Conservation (phyloP, 1,140 invertebrate species). For the Microplitis demolitor region DNA sequence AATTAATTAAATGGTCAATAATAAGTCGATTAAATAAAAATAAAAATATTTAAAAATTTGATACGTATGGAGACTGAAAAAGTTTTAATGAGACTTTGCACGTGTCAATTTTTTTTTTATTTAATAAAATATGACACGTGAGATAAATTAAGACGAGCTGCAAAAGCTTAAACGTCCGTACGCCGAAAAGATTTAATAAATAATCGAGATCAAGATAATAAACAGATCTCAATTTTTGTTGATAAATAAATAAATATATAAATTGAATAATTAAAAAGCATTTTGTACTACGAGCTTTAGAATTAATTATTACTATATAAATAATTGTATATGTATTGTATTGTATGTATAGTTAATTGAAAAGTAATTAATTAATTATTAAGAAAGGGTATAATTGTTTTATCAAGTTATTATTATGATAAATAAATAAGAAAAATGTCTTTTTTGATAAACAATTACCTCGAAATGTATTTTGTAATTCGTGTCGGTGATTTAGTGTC, state of each 20-base stretch:
- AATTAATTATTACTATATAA: background rate
- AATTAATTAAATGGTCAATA: background rate
- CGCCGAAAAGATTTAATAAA: too few species aligned
- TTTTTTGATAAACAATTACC: background rate
- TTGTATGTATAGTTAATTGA: conserved; percentile 32
- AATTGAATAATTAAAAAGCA: conserved; percentile 2
- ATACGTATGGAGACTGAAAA: too few species aligned
- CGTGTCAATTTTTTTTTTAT: too few species aligned
- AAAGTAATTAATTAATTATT: background rate
- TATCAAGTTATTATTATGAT: background rate
- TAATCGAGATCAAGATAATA: too few species aligned
- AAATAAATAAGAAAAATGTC: background rate
- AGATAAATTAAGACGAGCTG: too few species aligned
- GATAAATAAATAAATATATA: background rate
- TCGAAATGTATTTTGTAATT: too few species aligned
- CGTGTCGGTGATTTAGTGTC: too few species aligned
- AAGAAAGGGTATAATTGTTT: background rate
- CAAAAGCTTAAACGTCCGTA: too few species aligned
- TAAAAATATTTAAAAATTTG: too few species aligned
- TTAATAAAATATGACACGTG: too few species aligned
- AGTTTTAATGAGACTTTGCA: too few species aligned
- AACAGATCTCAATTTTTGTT: too few species aligned
- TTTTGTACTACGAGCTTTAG: conserved; percentile 36
- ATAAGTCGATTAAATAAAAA: background rate
- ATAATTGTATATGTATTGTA: background rate